Base-by-base conservation (phyloP, 2,113 vertebrate species). In the Dolichotis patagonum region DNA sequence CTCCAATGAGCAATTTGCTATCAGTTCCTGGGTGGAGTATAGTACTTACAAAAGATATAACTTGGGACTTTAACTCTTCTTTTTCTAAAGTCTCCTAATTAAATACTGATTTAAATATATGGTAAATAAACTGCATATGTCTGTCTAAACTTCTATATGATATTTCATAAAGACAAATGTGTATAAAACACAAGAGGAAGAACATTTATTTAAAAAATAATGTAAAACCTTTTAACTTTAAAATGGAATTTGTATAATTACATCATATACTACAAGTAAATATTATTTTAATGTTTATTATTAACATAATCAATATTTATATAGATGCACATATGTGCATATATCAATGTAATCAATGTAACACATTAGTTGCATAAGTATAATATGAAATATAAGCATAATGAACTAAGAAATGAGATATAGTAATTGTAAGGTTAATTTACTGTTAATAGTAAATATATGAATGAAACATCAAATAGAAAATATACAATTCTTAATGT, bases 51-150 rank as follows among this genome's bases (percentile, higher is more conserved):
- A 84, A 69, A 77, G 46, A 60, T 17, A 49, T 32, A 88, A 91
- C 77, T 95, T 93, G 22, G 60, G 19, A 90, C 2, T 7, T 58
- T 88, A 85, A 11, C 24, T 49, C 35, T 38, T 60, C 7, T 80
- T 85, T 92, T 26, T 85, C 49, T 85, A 20, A 87, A 58, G 8
- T 90, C 11, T n/a, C 26, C 75, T 81, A 94, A 67, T 75, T 92
- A 58, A 77, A 89, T 41, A 87, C 62, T 94, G 3, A 95, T 69
- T 97, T 88, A 94, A 90, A 89, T 69, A 22, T 67, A 17, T 41
- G 81, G 0, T 9, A 89, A 96, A 69, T 75, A 85, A 63, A 63
- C 16, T 77, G 7, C 7, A 56, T 56, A 82, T 38, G 24, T 1
- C 22, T 91, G 1, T 77, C 46, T 91, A 9, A 82, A 88, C 13